These are phyloP conservation scores for Luperina testacea DNA, from an alignment of 2,888 invertebrate species.

Conservation along the genomic window DNA sequence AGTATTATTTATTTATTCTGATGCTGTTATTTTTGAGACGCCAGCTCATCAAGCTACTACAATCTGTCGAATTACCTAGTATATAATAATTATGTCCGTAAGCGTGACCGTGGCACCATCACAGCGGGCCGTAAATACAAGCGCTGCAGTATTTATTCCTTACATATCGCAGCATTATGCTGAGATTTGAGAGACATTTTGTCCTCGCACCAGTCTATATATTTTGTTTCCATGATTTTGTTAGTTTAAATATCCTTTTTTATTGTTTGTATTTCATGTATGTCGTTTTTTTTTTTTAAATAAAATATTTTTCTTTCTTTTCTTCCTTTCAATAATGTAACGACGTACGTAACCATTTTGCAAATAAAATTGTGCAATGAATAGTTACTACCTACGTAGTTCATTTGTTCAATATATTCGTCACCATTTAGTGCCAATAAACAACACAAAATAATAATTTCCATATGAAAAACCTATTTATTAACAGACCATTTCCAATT, in stretches of 20 bases:
- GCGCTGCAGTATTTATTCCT: neutral
- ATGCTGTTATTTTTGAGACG: no score
- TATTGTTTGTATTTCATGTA: neutral
- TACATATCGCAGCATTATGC: neutral
- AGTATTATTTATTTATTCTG: no score
- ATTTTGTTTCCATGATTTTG: neutral
- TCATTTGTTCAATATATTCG: neutral
- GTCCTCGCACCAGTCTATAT: neutral
- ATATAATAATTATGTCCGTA: neutral
- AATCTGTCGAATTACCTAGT: no score
- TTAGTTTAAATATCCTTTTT: neutral
- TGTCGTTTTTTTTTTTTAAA: neutral
- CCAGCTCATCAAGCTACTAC: no score
- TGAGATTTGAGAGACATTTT: neutral
- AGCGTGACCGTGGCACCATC: neutral
- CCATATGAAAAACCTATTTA: conserved; percentile 17
- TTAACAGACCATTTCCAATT: conserved; percentile 30
- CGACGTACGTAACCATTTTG: neutral
- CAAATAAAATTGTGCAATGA: neutral
- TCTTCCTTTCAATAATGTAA: neutral
- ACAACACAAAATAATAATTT: conserved; percentile 12
- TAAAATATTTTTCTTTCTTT: neutral
- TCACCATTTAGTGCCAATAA: conserved; percentile 1
- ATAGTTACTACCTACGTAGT: neutral
- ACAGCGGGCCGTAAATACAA: neutral